phyloP scores from a whole-genome alignment of 2,797 vertebrate species.

The Bradypus variegatus region DNA sequence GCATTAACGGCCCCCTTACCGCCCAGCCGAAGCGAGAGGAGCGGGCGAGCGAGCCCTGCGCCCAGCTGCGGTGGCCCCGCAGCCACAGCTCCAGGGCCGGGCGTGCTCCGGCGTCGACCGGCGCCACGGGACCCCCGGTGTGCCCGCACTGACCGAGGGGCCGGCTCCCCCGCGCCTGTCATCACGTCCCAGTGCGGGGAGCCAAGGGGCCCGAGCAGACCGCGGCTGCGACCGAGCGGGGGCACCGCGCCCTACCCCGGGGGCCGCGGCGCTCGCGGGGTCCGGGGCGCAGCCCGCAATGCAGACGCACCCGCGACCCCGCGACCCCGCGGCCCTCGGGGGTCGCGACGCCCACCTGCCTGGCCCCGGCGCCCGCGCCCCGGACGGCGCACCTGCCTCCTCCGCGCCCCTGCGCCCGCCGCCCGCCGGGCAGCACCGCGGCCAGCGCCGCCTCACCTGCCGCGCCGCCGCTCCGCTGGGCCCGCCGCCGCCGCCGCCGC shows the following conservation, averaged over 20 bases:
- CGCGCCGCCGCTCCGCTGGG: constrained; percentile 36
- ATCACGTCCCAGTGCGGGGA: constrained; percentile 55
- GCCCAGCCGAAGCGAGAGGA: background rate
- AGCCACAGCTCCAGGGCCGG: background rate
- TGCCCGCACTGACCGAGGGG: background rate
- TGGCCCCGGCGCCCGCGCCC: background rate
- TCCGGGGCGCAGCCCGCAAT: constrained; percentile 52
- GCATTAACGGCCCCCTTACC: background rate
- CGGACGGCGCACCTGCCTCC: background rate
- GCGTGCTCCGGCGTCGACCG: background rate
- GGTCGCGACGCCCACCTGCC: background rate
- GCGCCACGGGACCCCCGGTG: background rate
- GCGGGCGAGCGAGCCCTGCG: constrained; percentile 24
- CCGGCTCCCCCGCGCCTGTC: constrained; percentile 4
- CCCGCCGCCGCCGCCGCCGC: constrained; percentile 41
- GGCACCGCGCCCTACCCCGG: constrained; percentile 35
- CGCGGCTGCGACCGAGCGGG: background rate
- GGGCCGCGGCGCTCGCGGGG: constrained; percentile 33
- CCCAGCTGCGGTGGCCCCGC: constrained; percentile 7
- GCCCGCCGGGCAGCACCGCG: constrained; percentile 21
- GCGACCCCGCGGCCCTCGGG: background rate
- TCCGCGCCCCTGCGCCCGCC: constrained; percentile 30
- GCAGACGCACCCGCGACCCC: constrained; percentile 26
- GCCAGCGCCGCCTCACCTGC: constrained; percentile 57
- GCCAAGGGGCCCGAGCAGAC: background rate